Evolutionary conservation across 2,797 vertebrate genomes (phyloP), one percentile per base, ranked within the genome.

Genomic region (Manis pentadactyla): DNA sequence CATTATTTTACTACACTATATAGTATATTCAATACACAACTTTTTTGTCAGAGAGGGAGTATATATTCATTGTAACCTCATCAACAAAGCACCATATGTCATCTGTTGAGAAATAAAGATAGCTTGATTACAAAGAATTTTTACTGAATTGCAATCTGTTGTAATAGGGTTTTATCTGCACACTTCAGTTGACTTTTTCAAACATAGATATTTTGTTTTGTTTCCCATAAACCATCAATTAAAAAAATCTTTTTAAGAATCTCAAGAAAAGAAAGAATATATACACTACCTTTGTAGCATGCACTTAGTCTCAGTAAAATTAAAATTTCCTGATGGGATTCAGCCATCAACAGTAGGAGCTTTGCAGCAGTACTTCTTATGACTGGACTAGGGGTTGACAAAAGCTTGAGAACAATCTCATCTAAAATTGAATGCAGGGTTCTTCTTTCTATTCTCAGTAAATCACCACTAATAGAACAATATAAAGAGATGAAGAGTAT

Each of bases 361-460:
- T 98, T 99, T 92, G 99, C 89, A 29, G 99, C 99, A 93, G 98
- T 98, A 85, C 88, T 98, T 97, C 99, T 99, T 96, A 99, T 98
- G 2, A 97, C 97, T n/a, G 99, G 97, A 97, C 99, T 99, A 37
- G 98, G 96, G 92, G 99, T 99, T 97, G 99, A 98, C 0, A 99
- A 99, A 98, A 99, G 98, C 96, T 99, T 99, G 98, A 99, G 99
- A 94, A 99, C 98, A 34, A 99, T 98, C 93, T 99, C 99, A 96
- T 99, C 99, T 96, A 99, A 98, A 97, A 99, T 97, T 92, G 98
- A 97, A 85, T 98, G 98, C 90, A 99, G 92, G 1, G 97, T 97
- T 95, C 99, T 98, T 18, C 98, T 98, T 9, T 97, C 98, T 97
- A 99, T 96, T 64, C 98, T 96, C 10, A 98, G 98, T 87, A 99